These are phyloP conservation scores for Benitochromis conjunctus DNA, from an alignment of 2,113 vertebrate genomes.

Conservation along the genomic window DNA sequence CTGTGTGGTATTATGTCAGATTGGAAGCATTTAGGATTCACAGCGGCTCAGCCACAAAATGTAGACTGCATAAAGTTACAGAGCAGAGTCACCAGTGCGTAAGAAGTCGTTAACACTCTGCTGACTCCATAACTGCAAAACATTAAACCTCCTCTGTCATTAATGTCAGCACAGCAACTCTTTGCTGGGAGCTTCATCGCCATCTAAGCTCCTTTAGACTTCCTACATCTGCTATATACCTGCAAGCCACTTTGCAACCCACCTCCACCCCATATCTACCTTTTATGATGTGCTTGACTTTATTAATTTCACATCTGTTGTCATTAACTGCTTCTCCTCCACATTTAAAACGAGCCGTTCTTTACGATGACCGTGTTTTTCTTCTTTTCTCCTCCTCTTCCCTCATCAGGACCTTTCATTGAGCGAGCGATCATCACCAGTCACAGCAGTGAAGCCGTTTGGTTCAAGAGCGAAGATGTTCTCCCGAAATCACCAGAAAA, in stretches of 20 bases:
- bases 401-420: slow-evolving; percentile 79
- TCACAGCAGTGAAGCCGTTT: slow-evolving; percentile 83
- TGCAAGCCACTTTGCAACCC: not conserved
- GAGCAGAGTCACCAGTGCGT: not conserved
- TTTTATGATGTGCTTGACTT: not conserved
- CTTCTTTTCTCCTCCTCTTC: not conserved
- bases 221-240: not conserved
- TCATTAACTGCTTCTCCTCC: not conserved
- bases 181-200: fast-evolving
- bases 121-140: not conserved
- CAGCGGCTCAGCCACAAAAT: not conserved
- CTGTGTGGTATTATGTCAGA: not conserved
- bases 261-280: fast-evolving
- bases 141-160: not conserved
- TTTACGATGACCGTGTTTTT: not conserved
- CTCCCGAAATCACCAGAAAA: slow-evolving; percentile 48
- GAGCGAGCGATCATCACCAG: slow-evolving; percentile 74
- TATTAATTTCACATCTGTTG: not conserved
- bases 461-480: slow-evolving; percentile 70
- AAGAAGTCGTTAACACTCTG: not conserved
- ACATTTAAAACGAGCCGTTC: not conserved
- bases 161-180: not conserved
- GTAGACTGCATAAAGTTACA: not conserved
- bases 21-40: not conserved
- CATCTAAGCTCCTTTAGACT: not conserved